A percentile compares a stretch with the other conserved stretches of the same genome.
These are phyloP conservation scores for Falco naumanni DNA, from an alignment of 2,797 vertebrate genomes.

Conservation along the genomic window DNA sequence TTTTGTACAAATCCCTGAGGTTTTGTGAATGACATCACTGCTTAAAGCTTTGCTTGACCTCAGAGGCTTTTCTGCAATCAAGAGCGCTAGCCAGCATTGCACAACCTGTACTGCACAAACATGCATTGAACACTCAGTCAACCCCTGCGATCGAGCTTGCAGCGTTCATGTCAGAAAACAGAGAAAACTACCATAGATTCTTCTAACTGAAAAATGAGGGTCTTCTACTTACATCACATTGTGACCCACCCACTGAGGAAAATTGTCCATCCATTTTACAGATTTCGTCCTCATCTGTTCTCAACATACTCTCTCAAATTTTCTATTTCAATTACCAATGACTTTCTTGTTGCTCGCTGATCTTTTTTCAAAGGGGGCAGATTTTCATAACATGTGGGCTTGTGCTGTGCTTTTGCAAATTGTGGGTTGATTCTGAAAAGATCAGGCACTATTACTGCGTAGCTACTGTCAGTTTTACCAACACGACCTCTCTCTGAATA, in stretches of 20 bases:
- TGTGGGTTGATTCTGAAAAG: slow-evolving; percentile 14
- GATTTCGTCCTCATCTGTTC: neutral
- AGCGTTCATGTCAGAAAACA: neutral
- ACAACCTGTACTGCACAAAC: neutral
- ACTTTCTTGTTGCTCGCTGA: neutral
- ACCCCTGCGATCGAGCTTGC: rapidly evolving
- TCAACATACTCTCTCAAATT: neutral
- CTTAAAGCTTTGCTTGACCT: neutral
- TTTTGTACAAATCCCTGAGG: neutral
- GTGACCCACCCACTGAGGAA: neutral
- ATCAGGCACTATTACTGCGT: neutral
- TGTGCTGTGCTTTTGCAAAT: neutral
- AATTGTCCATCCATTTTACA: neutral
- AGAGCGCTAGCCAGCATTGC: rapidly evolving
- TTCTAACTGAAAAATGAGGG: neutral
- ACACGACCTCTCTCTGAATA: neutral
- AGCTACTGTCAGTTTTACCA: slow-evolving; percentile 21
- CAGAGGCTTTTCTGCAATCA: neutral
- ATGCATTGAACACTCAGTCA: neutral
- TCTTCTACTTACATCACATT: neutral
- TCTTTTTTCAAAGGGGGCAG: slow-evolving; percentile 2
- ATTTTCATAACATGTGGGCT: neutral
- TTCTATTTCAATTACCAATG: neutral
- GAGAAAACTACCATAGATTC: neutral
- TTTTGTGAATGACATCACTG: neutral